Evolutionary conservation across 2,797 vertebrate species (phyloP), one percentile per base, ranked within the genome.

Genomic region (Neoniphon sammara): DNA sequence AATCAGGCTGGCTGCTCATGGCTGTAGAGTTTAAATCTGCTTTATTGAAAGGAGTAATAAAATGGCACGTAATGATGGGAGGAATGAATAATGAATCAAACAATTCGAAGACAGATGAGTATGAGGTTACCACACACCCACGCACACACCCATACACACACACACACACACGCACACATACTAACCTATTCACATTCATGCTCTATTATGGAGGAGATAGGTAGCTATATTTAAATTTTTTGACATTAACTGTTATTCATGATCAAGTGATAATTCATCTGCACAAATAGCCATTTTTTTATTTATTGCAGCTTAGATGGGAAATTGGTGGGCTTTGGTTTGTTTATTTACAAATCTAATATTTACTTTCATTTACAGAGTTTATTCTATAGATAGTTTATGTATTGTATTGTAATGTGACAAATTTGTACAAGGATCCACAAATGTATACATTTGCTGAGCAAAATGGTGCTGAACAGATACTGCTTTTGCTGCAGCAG

Each of bases 1-100:
- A 93, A 94, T 94, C 93, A 91, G 78, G 77, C 84, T 85, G 82
- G 81, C 77, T 83, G 84, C 81, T 90, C 73, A 44, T 84, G 65
- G 83, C 77, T 75, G 56, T 60, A 65, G 81, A 88, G 84, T 89
- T 91, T 89, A 88, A 89, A 87, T 81, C 77, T 77, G 82, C 75
- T 75, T 85, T 84, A 85, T 39, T 89, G 75, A 87, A 78, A 87
- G 82, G 73, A 81, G 75, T 84, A 80, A 92, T 89, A 85, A 88
- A 92, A 86, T 54, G 59, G 56, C 47, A 82, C 50, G 57, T 85
- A 83, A 87, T 87, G 68, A 84, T 67, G 75, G 78, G 72, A 77
- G 66, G 44, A 88, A 81, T 87, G 64, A 80, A 73, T 77, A 81
- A 85, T 84, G 80, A 89, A 85, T 85, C 71, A 84, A 78, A 80